A percentile compares a stretch with the other conserved stretches of the same genome.
Evolutionary conservation across 2,797 vertebrate genomes (phyloP).

Genomic region (Darevskia mixta): DNA sequence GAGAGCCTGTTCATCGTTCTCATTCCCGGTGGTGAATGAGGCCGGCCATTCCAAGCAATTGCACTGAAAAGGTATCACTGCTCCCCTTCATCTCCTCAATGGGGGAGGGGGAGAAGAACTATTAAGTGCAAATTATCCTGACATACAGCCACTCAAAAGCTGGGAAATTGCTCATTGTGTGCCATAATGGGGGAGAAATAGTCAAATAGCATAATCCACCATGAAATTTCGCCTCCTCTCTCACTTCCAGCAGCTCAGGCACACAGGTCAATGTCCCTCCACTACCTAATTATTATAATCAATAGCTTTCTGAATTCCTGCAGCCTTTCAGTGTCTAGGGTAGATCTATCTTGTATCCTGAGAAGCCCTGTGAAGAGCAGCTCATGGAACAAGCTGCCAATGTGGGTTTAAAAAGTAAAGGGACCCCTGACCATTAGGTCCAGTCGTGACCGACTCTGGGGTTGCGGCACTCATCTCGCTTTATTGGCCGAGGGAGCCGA

Average conservation of each 20-base stretch:
- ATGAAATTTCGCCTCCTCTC: conserved; percentile 4
- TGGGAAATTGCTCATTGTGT: neutral
- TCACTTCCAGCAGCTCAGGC: neutral
- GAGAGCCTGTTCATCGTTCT: neutral
- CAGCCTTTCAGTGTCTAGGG: neutral
- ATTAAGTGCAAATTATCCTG: conserved; percentile 7
- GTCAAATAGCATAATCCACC: neutral
- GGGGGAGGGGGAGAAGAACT: too few species aligned
- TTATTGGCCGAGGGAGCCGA: too few species aligned
- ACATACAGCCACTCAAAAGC: neutral
- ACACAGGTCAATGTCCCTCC: neutral
- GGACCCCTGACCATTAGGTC: too few species aligned
- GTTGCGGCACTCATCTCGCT: too few species aligned
- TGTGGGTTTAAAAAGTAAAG: too few species aligned
- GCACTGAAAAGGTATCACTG: neutral
- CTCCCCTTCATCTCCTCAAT: neutral
- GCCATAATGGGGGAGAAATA: conserved; percentile 15
- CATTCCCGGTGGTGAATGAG: neutral
- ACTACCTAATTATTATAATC: neutral
- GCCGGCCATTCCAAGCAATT: neutral
- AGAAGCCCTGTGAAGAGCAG: neutral
- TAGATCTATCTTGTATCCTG: neutral
- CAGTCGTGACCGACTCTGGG: too few species aligned
- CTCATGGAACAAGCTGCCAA: neutral
- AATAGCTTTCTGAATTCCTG: neutral